A percentile compares a stretch with the other conserved stretches of the same genome.
Conservation (phyloP, 2,113 vertebrate genomes). For the Phalacrocorax brasilianus region DNA sequence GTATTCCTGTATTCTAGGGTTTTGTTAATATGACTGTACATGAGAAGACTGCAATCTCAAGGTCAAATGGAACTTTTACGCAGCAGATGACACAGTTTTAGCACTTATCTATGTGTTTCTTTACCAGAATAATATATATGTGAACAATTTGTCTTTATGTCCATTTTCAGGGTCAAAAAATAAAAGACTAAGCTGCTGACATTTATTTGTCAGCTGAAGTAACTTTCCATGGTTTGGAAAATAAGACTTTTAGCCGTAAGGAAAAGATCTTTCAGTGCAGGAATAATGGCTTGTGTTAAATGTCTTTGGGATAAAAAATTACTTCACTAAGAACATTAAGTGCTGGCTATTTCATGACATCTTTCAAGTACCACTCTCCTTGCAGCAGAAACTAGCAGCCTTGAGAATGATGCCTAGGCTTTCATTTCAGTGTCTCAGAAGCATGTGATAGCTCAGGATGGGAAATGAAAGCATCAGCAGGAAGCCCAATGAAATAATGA, state of each 20-base stretch:
- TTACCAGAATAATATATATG: neutral
- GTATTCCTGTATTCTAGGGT: neutral
- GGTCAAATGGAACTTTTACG: neutral
- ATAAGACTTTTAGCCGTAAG: neutral
- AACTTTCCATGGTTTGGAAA: neutral
- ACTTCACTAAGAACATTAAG: neutral
- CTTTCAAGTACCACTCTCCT: neutral
- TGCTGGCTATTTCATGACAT: neutral
- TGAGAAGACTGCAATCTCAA: neutral
- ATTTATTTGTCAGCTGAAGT: neutral
- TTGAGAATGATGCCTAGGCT: neutral
- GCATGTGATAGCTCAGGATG: neutral
- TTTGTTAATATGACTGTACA: neutral
- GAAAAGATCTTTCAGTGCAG: neutral
- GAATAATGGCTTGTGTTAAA: neutral
- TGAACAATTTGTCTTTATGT: neutral
- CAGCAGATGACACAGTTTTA: neutral
- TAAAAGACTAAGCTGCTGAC: neutral
- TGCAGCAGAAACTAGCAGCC: neutral
- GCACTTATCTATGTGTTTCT: neutral
- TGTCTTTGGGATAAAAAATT: neutral
- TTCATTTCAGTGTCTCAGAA: neutral
- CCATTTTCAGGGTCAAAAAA: neutral
- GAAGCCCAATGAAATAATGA: neutral
- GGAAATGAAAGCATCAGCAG: neutral